Conservation (phyloP, 2,888 invertebrate genomes). For the Brachyptera putata region DNA sequence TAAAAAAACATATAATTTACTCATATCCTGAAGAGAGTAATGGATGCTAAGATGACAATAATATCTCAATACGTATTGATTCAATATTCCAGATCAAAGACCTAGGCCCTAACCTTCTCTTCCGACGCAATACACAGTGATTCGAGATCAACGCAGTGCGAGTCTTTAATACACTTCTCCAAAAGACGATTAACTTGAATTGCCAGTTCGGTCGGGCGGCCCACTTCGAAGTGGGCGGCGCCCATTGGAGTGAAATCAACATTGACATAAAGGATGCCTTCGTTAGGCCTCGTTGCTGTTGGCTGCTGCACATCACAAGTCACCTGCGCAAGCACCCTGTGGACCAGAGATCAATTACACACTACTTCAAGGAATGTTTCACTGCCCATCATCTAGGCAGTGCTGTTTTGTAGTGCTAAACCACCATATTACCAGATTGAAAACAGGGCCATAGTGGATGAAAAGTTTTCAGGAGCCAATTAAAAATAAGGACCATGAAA, state of each 20-base stretch:
- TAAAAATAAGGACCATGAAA: too few relatives aligned
- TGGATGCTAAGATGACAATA: constrained; percentile 37
- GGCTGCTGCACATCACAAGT: constrained; percentile 84
- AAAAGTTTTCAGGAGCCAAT: too few relatives aligned
- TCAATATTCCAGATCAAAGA: background rate
- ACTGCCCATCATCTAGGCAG: background rate
- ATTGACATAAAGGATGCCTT: constrained; percentile 81
- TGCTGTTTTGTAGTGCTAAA: too few relatives aligned
- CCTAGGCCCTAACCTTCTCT: constrained; percentile 87
- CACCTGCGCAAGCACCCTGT: constrained; percentile 79
- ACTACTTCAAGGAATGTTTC: constrained; percentile 5
- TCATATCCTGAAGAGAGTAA: too few relatives aligned
- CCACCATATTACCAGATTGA: background rate
- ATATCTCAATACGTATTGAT: background rate
- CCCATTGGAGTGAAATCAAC: constrained; percentile 85
- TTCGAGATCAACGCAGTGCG: constrained; percentile 87
- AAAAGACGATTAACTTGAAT: constrained; percentile 75
- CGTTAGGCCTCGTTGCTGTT: constrained; percentile 79
- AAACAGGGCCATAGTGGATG: too few relatives aligned
- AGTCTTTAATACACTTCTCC: constrained; percentile 87
- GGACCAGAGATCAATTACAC: constrained; percentile 33
- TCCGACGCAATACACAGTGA: constrained; percentile 91
- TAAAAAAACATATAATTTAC: too few relatives aligned
- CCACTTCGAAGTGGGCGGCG: constrained; percentile 76
- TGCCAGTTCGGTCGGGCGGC: constrained; percentile 65